Evolutionary conservation across 2,888 invertebrate species (phyloP).

Genomic region (Cartodere bifasciata): DNA sequence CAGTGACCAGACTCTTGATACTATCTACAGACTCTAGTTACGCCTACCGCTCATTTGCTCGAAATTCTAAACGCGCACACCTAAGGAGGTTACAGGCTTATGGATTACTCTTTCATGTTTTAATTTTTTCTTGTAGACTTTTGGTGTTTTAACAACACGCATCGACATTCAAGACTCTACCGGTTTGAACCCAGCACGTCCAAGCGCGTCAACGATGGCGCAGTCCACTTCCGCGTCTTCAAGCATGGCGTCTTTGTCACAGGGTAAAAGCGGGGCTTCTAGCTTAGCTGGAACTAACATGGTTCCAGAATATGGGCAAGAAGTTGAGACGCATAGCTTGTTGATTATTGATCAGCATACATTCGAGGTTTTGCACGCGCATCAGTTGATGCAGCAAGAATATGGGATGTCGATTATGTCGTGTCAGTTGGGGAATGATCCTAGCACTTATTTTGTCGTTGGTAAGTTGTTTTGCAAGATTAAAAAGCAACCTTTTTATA

Average conservation of each 20-base stretch:
- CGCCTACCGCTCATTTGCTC: too few species aligned
- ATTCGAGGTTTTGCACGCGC: conserved; percentile 91
- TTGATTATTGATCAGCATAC: conserved; percentile 92
- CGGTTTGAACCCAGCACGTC: conserved; percentile 51
- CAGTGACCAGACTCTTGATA: too few species aligned
- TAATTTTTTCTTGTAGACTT: conserved; percentile 47
- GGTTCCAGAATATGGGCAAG: conserved; percentile 55
- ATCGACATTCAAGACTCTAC: conserved; percentile 74
- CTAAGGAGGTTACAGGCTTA: too few species aligned
- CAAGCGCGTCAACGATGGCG: conserved; percentile 70
- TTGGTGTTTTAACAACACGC: conserved; percentile 85
- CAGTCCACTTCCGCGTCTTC: conserved; percentile 45
- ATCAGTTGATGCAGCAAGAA: conserved; percentile 84
- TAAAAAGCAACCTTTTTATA: too few species aligned
- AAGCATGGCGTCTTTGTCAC: conserved; percentile 37
- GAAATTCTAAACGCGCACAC: too few species aligned
- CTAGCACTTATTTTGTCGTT: conserved; percentile 82
- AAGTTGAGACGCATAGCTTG: conserved; percentile 82
- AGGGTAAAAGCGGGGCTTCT: conserved; percentile 35
- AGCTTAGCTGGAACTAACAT: conserved; percentile 26
- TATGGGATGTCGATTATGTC: conserved; percentile 85
- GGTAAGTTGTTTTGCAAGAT: conserved; percentile 50
- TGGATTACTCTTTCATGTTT: neutral
- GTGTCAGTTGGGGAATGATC: conserved; percentile 82
- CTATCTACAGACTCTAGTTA: too few species aligned